Evolutionary conservation across 2,797 vertebrate genomes (phyloP).

Genomic region (Ataeniobius toweri): DNA sequence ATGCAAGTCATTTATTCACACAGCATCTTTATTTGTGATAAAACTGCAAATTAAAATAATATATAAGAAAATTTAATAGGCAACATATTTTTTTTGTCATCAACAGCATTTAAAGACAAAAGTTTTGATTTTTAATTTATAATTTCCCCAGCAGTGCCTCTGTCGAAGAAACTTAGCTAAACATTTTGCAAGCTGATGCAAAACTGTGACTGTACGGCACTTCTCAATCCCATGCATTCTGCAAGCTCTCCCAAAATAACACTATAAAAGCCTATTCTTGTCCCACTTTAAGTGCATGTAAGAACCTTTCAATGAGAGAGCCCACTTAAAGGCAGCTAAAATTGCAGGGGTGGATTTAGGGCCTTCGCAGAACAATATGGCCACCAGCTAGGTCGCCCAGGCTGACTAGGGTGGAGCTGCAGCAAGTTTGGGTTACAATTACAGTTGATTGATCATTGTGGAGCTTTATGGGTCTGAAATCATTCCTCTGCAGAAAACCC

Average conservation of each 20-base stretch:
- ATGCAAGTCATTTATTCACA: not conserved
- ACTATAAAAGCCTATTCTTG: slow-evolving; percentile 32
- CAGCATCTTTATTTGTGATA: not conserved
- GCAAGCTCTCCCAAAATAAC: slow-evolving; percentile 52
- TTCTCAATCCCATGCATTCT: slow-evolving; percentile 61
- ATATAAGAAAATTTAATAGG: not conserved
- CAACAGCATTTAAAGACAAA: not conserved
- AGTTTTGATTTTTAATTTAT: slow-evolving; percentile 8
- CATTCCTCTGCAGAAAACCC: slow-evolving; percentile 42
- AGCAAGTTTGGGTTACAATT: slow-evolving; percentile 65
- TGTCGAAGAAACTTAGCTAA: not conserved
- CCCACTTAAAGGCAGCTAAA: slow-evolving; percentile 34
- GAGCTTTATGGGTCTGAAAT: slow-evolving; percentile 47
- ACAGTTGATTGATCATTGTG: slow-evolving; percentile 60
- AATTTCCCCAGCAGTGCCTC: slow-evolving; percentile 3
- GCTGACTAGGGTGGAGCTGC: slow-evolving; percentile 53
- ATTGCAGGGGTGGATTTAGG: slow-evolving; percentile 63
- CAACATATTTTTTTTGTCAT: not conserved
- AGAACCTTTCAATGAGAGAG: slow-evolving; percentile 47
- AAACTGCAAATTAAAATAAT: not conserved
- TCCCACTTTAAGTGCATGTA: slow-evolving; percentile 41
- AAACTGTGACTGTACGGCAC: slow-evolving; percentile 25
- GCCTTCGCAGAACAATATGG: slow-evolving; percentile 57
- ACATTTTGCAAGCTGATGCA: slow-evolving; percentile 31
- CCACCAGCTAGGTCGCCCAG: slow-evolving; percentile 43